Percentiles rank a stretch among this genome's conserved stretches.
phyloP scores from a whole-genome alignment of 2,888 invertebrate species.

The Phymatocera aterrima region DNA sequence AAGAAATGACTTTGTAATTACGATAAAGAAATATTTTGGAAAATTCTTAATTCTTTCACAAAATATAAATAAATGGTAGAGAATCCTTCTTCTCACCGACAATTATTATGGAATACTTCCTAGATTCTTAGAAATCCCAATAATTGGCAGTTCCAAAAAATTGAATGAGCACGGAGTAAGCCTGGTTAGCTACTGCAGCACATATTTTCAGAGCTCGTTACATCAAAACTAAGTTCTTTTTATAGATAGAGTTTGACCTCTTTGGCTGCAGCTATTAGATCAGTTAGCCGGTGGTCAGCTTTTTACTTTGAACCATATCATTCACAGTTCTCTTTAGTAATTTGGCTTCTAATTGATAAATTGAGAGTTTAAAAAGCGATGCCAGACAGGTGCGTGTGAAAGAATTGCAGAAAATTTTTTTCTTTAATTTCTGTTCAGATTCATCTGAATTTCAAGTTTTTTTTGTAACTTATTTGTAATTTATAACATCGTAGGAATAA shows the following conservation, averaged over 20 bases:
- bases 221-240: constrained; percentile 69
- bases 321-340: background rate
- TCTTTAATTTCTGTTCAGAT: constrained; percentile 29
- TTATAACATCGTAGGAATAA: constrained; percentile 55
- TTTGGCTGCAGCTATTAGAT: constrained; percentile 55
- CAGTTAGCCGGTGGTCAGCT: constrained; percentile 41
- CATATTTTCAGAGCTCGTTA: constrained; percentile 43
- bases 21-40: no score
- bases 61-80: no score
- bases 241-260: constrained; percentile 71
- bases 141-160: background rate
- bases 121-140: background rate
- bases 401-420: background rate
- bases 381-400: constrained; percentile 63
- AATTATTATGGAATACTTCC: background rate
- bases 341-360: background rate
- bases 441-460: constrained; percentile 12
- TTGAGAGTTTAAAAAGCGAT: constrained; percentile 51
- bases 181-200: background rate
- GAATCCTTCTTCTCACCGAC: no score
- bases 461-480: constrained; percentile 38
- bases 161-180: background rate
- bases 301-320: background rate
- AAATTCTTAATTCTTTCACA: no score
- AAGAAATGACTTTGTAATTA: no score